These are phyloP conservation scores for Drosophila quasianomalipes DNA, from an alignment of 2,888 invertebrate species.

Conservation along the genomic window DNA sequence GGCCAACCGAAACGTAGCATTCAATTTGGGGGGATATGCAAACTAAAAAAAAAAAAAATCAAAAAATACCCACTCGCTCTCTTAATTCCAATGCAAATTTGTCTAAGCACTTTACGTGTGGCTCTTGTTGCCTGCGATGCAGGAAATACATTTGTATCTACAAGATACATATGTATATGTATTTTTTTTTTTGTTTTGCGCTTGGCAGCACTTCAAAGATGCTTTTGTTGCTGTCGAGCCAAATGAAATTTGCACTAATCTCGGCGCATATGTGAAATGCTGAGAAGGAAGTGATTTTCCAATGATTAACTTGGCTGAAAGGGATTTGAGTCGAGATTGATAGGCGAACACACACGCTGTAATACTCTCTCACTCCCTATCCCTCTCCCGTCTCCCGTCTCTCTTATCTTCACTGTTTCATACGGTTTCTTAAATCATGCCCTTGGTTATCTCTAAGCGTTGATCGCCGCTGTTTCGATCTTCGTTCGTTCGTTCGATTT, in stretches of 20 bases:
- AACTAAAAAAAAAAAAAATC: not conserved
- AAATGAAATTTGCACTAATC: constrained; percentile 78
- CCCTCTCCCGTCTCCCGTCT: constrained; percentile 4
- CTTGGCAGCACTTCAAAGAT: constrained; percentile 56
- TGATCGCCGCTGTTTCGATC: constrained; percentile 64
- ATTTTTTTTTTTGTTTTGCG: constrained; percentile 19
- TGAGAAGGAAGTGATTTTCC: constrained; percentile 84
- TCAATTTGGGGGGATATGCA: constrained; percentile 40
- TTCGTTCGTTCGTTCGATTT: constrained; percentile 18
- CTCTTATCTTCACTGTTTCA: constrained; percentile 12
- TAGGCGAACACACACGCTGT: constrained; percentile 47
- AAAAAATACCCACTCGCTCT: not conserved
- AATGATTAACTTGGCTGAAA: constrained; percentile 83
- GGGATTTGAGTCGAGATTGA: constrained; percentile 48
- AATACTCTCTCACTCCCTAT: constrained; percentile 4
- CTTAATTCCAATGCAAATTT: constrained; percentile 68
- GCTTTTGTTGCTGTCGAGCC: constrained; percentile 29
- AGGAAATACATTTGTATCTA: constrained; percentile 40
- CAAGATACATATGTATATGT: constrained; percentile 6
- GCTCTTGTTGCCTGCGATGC: constrained; percentile 37
- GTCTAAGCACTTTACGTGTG: constrained; percentile 64
- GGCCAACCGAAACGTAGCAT: constrained; percentile 71
- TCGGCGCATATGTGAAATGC: constrained; percentile 39
- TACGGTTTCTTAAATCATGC: constrained; percentile 22
- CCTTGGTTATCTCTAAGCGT: constrained; percentile 67